Base-by-base conservation (phyloP, 2,113 vertebrate genomes). In the Noctilio leporinus region DNA sequence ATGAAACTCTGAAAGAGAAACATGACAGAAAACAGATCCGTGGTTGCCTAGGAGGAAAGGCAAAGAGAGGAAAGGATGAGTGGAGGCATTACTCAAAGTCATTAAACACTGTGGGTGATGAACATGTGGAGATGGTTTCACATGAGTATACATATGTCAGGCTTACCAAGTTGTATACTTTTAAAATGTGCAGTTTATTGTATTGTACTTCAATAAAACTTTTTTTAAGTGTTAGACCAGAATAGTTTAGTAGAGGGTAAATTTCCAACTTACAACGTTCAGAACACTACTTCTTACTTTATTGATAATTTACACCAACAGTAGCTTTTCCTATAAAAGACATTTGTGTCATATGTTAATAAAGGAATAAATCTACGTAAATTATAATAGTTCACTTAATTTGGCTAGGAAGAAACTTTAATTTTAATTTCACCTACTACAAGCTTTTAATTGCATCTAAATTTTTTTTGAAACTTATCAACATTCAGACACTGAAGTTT, bases 401-500 rank as follows among this genome's bases (percentile, higher is more conserved):
- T 67, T 92, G 4, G 33, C n/a, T 78, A 45, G 38, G 80, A 77
- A 59, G 62, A 83, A 22, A 87, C 51, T 88, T 92, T 89, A 83
- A 84, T 83, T 88, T 92, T 89, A 83, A 84, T 83, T 89, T 92
- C 55, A 72, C 53, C 75, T 28, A 94, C 59, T 30, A n/a, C 10
- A 45, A 12, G 17, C 10, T 86, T 94, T 89, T 55, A 85, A 85
- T 33, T 83, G 15, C 35, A 84, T 59, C 40, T 57, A 91, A 91
- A 81, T 33, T 7, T 67, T 96, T 96, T 78, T 16, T 86, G 51
- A 87, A 78, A 94, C 38, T 81, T 81, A 80, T 30, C 10, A 45
- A 65, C 22, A 94, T 82, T 94, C 49, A 67, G 78, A 93, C 73
- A 91, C 6, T 14, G 75, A 86, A 93, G 51, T 92, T 87, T 86